A percentile compares a stretch with the other conserved stretches of the same genome.
Conservation (phyloP, 2,888 invertebrate species). For the Schrankia costaestrigalis region DNA sequence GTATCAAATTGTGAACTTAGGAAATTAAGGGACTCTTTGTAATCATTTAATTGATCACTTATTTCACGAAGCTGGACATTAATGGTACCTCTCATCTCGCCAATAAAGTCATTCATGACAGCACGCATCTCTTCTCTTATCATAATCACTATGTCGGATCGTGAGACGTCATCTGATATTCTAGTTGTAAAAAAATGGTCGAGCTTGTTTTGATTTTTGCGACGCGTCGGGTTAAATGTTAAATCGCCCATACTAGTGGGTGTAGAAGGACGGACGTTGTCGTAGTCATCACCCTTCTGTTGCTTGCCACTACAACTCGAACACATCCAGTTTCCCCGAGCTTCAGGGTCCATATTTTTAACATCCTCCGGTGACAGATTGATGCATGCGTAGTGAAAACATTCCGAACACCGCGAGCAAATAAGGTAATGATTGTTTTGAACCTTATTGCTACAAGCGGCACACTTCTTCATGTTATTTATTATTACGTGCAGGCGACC, state of each 20-base stretch:
- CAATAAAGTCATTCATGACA: background rate
- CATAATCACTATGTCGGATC: background rate
- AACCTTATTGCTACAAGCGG: background rate
- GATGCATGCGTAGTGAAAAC: background rate
- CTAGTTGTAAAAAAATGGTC: background rate
- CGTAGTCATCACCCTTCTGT: background rate
- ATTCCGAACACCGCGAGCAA: background rate
- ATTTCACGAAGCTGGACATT: background rate
- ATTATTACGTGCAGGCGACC: background rate
- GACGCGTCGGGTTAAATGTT: background rate
- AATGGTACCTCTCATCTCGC: background rate
- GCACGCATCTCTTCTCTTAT: background rate
- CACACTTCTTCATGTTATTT: no score
- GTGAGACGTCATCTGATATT: background rate
- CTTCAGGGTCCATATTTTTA: background rate
- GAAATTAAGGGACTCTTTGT: background rate
- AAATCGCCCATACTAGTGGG: background rate
- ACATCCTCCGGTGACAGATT: background rate
- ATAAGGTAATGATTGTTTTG: background rate
- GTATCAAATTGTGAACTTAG: background rate
- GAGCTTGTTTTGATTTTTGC: background rate
- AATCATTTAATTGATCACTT: background rate
- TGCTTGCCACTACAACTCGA: background rate
- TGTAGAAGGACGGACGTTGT: background rate
- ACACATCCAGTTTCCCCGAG: background rate